A percentile compares a stretch with the other conserved stretches of the same genome.
Conservation (phyloP, 1,140 invertebrate species). For the Patella vulgata region DNA sequence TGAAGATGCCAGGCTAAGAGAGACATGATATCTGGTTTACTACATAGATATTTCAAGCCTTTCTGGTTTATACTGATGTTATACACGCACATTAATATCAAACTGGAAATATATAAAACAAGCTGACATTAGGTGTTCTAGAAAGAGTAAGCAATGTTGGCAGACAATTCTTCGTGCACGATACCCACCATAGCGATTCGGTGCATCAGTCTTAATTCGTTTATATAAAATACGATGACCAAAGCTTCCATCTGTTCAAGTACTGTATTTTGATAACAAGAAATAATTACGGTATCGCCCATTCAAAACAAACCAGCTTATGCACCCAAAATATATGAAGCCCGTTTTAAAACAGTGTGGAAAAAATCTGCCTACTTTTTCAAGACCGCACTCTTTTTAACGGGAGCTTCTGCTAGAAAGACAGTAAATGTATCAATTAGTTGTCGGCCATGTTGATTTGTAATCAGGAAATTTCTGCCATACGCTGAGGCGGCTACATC, state of each 20-base stretch:
- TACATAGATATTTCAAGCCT: constrained; percentile 45
- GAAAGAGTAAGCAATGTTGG: too few relatives aligned
- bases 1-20: constrained; percentile 48
- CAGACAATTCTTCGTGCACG: too few relatives aligned
- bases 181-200: too few relatives aligned
- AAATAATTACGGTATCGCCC: too few relatives aligned
- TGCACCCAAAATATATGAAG: too few relatives aligned
- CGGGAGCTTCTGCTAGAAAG: constrained; percentile 45
- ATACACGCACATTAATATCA: constrained; percentile 54
- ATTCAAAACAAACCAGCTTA: too few relatives aligned
- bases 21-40: constrained; percentile 41
- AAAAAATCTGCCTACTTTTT: constrained; percentile 55
- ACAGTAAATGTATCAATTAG: constrained; percentile 42
- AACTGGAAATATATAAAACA: constrained; percentile 31
- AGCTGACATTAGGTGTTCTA: background rate
- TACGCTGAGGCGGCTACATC: constrained; percentile 52
- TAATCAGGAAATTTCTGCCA: constrained; percentile 50
- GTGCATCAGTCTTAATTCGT: too few relatives aligned
- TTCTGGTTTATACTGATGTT: constrained; percentile 59
- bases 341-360: background rate
- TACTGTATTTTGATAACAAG: too few relatives aligned
- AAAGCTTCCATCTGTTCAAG: too few relatives aligned
- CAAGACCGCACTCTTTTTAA: constrained; percentile 43
- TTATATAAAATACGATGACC: too few relatives aligned
- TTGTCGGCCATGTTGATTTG: constrained; percentile 32